phyloP scores from a whole-genome alignment of 2,113 vertebrate genomes.

The Callospermophilus lateralis region DNA sequence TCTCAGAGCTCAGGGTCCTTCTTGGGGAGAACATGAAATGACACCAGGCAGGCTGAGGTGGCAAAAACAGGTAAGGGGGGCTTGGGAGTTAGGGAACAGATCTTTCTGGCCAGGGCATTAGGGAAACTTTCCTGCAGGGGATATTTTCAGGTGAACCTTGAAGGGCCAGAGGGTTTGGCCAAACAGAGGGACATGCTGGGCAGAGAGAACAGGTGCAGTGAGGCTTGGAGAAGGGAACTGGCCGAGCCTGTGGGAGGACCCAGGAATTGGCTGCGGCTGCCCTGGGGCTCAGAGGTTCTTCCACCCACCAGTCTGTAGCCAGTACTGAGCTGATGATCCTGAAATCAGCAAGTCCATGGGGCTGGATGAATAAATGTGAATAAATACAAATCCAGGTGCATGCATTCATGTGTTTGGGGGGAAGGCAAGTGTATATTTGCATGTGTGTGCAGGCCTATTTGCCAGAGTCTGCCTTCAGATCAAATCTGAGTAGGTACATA shows the following conservation, averaged over 20 bases:
- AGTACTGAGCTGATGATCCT: neutral
- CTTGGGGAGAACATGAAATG: neutral
- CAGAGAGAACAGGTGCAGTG: neutral
- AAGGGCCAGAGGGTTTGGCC: neutral
- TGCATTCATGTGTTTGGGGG: neutral
- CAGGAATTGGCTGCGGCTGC: neutral
- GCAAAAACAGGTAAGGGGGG: neutral
- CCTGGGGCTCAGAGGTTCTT: neutral
- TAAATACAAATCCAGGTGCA: neutral
- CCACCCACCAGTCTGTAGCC: neutral
- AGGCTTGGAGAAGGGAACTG: neutral
- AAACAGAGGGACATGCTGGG: neutral
- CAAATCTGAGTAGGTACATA: neutral
- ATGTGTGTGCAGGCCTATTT: neutral
- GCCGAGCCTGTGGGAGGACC: neutral
- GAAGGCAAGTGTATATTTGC: neutral
- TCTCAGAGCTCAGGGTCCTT: neutral
- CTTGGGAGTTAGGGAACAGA: neutral
- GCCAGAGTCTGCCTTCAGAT: constrained; percentile 1
- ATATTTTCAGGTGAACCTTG: neutral
- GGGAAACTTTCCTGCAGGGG: neutral
- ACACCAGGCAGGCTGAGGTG: neutral
- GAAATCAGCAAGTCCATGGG: neutral
- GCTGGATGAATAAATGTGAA: neutral
- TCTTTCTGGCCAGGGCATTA: neutral